Conservation (phyloP, 2,797 vertebrate species). For the Myripristis jacobus region DNA sequence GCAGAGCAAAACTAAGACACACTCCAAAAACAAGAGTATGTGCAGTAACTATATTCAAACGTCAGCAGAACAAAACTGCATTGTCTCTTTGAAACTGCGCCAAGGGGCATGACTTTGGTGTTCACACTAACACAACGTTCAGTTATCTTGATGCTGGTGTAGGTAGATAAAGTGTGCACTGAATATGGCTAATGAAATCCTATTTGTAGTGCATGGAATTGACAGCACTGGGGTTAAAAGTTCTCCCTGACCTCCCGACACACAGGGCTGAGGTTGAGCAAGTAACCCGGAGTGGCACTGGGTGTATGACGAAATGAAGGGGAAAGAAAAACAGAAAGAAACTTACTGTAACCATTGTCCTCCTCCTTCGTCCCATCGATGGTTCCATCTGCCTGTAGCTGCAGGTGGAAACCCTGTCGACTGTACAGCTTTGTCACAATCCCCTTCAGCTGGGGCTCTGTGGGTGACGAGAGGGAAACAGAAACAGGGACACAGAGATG, state of each 20-base stretch:
- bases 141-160: background rate
- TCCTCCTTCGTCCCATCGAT: constrained; percentile 99
- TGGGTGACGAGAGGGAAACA: constrained; percentile 31
- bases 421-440: constrained; percentile 99
- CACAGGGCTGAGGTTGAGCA: background rate
- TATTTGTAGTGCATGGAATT: background rate
- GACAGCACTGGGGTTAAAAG: background rate
- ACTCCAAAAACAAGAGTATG: background rate
- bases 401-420: constrained; percentile 98
- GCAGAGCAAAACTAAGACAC: background rate
- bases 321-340: constrained; percentile 25
- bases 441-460: constrained; percentile 99
- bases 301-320: constrained; percentile 16
- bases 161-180: constrained; percentile 6
- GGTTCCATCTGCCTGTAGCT: constrained; percentile 98
- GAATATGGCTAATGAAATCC: background rate
- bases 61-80: background rate
- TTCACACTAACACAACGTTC: background rate
- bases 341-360: constrained; percentile 98
- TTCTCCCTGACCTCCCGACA: background rate
- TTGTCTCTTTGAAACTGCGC: background rate
- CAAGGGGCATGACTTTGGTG: background rate
- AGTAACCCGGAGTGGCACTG: background rate
- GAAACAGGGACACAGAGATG: constrained; percentile 24
- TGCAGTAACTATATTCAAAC: background rate